These are phyloP conservation scores for Lerista edwardsae DNA, from an alignment of 2,797 vertebrate species.

Conservation along the genomic window DNA sequence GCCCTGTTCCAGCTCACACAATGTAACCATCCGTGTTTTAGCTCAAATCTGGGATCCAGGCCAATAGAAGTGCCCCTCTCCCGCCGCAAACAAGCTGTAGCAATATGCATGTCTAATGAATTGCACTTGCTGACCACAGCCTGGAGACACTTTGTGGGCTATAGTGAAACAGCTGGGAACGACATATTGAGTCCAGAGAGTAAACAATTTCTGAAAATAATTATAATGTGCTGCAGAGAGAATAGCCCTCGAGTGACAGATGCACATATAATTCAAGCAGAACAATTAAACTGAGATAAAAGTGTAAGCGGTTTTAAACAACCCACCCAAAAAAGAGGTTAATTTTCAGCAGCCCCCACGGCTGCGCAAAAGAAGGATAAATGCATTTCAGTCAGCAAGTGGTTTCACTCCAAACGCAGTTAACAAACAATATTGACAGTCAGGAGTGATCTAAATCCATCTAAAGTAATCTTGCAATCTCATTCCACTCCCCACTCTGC, in stretches of 20 bases:
- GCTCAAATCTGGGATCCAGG: background rate
- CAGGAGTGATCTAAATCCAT: background rate
- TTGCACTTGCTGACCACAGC: background rate
- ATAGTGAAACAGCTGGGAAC: slow-evolving; percentile 3
- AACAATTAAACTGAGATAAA: slow-evolving; percentile 38
- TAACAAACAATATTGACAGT: background rate
- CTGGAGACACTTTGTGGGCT: background rate
- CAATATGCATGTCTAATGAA: background rate
- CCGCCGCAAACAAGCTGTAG: background rate
- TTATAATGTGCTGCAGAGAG: slow-evolving; percentile 43
- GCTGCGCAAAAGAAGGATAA: slow-evolving; percentile 31
- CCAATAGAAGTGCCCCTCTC: background rate
- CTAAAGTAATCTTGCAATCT: background rate
- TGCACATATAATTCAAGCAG: slow-evolving; percentile 1
- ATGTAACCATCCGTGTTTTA: background rate
- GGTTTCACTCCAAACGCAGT: slow-evolving; percentile 14
- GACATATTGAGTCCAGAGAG: background rate
- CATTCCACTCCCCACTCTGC: background rate
- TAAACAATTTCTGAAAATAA: slow-evolving; percentile 3
- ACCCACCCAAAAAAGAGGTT: slow-evolving; percentile 19
- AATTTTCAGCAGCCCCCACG: slow-evolving; percentile 48
- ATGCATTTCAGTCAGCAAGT: slow-evolving; percentile 17
- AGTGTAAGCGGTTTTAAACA: slow-evolving; percentile 6
- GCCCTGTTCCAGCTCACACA: background rate
- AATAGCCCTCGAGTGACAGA: slow-evolving; percentile 15